Evolutionary conservation across 2,113 vertebrate genomes (phyloP).

Genomic region (Glaucidium brasilianum): DNA sequence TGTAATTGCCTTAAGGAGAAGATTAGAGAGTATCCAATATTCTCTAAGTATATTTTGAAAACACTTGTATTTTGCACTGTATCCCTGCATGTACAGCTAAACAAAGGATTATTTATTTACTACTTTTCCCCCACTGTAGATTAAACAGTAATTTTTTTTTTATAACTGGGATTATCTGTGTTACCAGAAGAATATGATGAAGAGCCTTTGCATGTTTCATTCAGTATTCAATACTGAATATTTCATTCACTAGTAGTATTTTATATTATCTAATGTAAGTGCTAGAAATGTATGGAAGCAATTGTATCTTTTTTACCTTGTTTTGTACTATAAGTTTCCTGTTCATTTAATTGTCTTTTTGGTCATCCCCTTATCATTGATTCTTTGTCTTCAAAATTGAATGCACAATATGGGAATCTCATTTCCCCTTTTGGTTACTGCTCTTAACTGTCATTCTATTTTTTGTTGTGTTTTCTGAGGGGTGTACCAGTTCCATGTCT

Average conservation of each 20-base stretch:
- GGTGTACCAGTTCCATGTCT: slow-evolving; percentile 10
- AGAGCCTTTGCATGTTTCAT: neutral
- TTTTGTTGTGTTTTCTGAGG: slow-evolving; percentile 17
- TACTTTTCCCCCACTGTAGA: neutral
- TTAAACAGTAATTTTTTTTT: neutral
- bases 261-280: neutral
- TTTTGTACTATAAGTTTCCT: neutral
- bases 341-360: neutral
- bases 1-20: neutral
- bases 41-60: neutral
- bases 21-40: neutral
- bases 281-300: neutral
- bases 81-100: neutral
- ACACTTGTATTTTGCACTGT: neutral
- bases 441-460: neutral
- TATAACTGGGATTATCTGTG: neutral
- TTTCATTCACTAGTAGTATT: neutral
- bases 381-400: neutral
- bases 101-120: neutral
- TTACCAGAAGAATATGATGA: neutral
- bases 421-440: neutral
- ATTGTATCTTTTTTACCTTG: neutral
- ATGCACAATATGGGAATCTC: neutral
- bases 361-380: neutral
- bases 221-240: neutral